Percentiles rank a stretch among this genome's conserved stretches.
These are phyloP conservation scores for Pseudobourletiella spinata DNA, from an alignment of 1,140 invertebrate genomes.

Conservation along the genomic window DNA sequence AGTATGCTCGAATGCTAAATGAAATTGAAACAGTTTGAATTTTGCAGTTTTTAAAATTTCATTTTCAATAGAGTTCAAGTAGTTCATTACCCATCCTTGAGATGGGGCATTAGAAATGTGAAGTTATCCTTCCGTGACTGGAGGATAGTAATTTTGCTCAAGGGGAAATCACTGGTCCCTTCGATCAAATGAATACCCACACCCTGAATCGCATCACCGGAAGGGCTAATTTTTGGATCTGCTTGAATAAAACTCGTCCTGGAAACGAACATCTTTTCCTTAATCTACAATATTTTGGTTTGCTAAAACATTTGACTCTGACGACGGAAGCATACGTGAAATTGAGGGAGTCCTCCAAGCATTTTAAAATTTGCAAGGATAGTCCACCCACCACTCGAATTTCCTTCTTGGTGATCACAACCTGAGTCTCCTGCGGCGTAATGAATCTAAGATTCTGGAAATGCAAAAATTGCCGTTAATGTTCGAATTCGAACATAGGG, in stretches of 20 bases:
- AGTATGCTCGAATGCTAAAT: not conserved
- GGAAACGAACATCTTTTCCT: too few species aligned
- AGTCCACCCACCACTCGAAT: too few species aligned
- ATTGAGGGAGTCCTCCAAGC: not conserved
- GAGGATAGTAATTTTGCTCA: not conserved
- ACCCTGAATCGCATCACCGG: not conserved
- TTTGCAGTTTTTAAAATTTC: not conserved
- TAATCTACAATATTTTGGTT: not conserved
- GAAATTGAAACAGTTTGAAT: not conserved
- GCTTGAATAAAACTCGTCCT: too few species aligned
- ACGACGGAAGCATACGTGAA: not conserved
- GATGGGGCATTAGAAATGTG: not conserved
- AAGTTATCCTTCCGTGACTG: not conserved
- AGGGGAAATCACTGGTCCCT: not conserved
- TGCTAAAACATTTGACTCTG: not conserved
- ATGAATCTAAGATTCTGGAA: too few species aligned
- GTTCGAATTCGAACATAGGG: too few species aligned
- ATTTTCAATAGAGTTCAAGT: not conserved
- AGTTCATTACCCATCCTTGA: not conserved
- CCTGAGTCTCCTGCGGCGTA: too few species aligned
- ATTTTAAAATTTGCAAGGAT: too few species aligned
- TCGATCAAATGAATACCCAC: not conserved
- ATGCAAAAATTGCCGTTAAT: too few species aligned
- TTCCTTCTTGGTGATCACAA: too few species aligned
- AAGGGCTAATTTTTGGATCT: too few species aligned